phyloP scores from a whole-genome alignment of 2,113 vertebrate species.

The Tylochromis polylepis region DNA sequence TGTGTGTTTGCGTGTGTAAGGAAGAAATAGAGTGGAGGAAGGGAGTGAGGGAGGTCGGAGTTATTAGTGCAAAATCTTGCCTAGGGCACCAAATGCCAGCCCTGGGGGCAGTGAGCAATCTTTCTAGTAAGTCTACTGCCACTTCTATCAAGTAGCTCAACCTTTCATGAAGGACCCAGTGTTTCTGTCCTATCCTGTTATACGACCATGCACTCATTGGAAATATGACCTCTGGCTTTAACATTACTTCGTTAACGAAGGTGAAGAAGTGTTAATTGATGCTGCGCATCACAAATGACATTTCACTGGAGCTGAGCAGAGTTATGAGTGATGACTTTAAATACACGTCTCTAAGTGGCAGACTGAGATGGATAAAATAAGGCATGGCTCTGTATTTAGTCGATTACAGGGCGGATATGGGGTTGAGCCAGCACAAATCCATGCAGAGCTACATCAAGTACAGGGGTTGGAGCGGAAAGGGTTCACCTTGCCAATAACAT shows the following conservation, averaged over 20 bases:
- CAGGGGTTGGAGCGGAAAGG: constrained; percentile 25
- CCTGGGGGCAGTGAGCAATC: constrained; percentile 53
- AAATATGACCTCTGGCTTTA: constrained; percentile 8
- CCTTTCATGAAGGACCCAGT: constrained; percentile 29
- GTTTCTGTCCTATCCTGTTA: constrained; percentile 7
- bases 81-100: constrained; percentile 60
- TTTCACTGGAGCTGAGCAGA: not conserved
- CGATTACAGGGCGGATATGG: constrained; percentile 48
- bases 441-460: constrained; percentile 20
- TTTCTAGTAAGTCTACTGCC: constrained; percentile 37
- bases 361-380: constrained; percentile 19
- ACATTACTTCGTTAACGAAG: constrained; percentile 10
- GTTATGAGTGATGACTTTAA: not conserved
- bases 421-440: constrained; percentile 45
- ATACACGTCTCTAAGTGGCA: not conserved
- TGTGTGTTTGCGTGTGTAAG: not conserved
- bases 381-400: constrained; percentile 32
- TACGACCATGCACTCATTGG: not conserved
- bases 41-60: constrained; percentile 25
- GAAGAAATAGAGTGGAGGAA: not conserved
- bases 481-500: constrained; percentile 66
- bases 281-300: not conserved
- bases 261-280: constrained; percentile 12
- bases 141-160: constrained; percentile 49
- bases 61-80: constrained; percentile 64